Evolutionary conservation across 2,113 vertebrate species (phyloP).

Genomic region (Labrus mixtus): DNA sequence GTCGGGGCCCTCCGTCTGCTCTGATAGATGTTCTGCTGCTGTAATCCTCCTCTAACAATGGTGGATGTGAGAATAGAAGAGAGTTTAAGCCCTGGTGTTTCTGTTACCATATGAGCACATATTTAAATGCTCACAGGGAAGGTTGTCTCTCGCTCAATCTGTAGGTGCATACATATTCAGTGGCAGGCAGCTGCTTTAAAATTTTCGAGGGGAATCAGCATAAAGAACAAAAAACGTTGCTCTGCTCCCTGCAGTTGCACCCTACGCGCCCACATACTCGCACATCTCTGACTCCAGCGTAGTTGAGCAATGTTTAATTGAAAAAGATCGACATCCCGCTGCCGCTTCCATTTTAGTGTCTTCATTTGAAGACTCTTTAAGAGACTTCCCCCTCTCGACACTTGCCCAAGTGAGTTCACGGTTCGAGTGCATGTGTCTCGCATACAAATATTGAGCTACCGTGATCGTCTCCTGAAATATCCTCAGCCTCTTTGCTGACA

Average conservation of each 20-base stretch:
- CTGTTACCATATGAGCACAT: conserved; percentile 46
- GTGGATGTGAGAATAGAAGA: conserved; percentile 61
- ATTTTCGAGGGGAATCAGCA: neutral
- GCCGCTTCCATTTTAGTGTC: conserved; percentile 1
- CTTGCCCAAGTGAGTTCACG: conserved; percentile 36
- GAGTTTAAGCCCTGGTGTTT: conserved; percentile 50
- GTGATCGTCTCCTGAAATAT: conserved; percentile 67
- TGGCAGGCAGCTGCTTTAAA: neutral
- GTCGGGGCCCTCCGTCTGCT: conserved; percentile 33
- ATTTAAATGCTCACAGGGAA: conserved; percentile 36
- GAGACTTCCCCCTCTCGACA: conserved; percentile 20
- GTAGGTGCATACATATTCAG: conserved; percentile 29
- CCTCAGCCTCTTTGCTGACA: conserved; percentile 51
- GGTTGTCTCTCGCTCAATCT: conserved; percentile 2
- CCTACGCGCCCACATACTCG: neutral
- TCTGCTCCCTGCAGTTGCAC: neutral
- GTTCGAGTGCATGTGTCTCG: conserved; percentile 35
- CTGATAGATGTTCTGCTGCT: conserved; percentile 47
- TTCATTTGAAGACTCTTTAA: conserved; percentile 1
- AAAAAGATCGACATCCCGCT: conserved; percentile 1
- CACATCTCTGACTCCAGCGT: neutral
- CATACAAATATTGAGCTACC: conserved; percentile 52
- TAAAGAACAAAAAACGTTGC: neutral
- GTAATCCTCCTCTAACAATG: conserved; percentile 76
- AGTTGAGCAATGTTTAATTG: neutral